A percentile compares a stretch with the other conserved stretches of the same genome.
phyloP scores from a whole-genome alignment of 2,797 vertebrate genomes.

The Aeoliscus strigatus region DNA sequence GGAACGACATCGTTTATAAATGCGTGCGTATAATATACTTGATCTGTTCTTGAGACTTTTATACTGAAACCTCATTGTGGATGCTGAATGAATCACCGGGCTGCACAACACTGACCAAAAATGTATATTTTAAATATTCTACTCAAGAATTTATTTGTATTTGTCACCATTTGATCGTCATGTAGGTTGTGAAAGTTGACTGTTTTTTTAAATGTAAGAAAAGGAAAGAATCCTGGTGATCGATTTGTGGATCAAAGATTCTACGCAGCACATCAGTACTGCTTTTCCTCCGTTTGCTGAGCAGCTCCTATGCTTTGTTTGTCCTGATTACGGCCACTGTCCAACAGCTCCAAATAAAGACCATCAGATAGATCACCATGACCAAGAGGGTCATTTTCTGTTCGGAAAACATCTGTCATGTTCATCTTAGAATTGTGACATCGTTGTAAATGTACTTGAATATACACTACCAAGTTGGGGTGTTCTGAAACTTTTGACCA shows the following conservation, averaged over 20 bases:
- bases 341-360: too few relatives aligned
- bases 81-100: constrained; percentile 6
- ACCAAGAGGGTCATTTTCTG: too few relatives aligned
- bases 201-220: constrained; percentile 7
- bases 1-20: constrained; percentile 11
- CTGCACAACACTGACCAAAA: constrained; percentile 49
- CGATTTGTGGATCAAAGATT: constrained; percentile 2
- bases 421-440: too few relatives aligned
- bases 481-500: too few relatives aligned
- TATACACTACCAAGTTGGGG: too few relatives aligned
- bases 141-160: constrained; percentile 21
- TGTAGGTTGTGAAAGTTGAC: constrained; percentile 4
- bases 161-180: background rate
- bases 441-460: too few relatives aligned
- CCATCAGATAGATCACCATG: too few relatives aligned
- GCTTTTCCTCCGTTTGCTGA: constrained; percentile 1
- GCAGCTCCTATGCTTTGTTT: background rate
- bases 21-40: constrained; percentile 1
- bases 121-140: constrained; percentile 41
- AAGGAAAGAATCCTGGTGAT: background rate
- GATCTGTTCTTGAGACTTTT: constrained; percentile 15
- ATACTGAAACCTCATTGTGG: constrained; percentile 6
- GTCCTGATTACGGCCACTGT: too few relatives aligned
- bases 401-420: too few relatives aligned
- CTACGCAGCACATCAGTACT: constrained; percentile 1